These are phyloP conservation scores for Pasiphila rectangulata DNA, from an alignment of 2,888 invertebrate genomes.

Conservation along the genomic window DNA sequence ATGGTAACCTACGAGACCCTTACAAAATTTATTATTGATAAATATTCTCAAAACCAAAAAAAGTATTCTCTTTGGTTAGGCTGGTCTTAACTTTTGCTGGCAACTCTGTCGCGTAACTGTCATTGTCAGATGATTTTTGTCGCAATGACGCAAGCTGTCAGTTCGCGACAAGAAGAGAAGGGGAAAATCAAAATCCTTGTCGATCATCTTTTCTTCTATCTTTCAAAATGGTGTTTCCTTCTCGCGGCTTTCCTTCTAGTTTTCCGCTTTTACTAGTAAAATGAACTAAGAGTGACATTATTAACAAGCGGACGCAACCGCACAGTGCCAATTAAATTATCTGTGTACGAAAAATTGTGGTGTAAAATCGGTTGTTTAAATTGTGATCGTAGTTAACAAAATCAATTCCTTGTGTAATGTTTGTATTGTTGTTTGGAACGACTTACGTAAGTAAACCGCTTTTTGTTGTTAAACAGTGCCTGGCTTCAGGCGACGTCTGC, in stretches of 20 bases:
- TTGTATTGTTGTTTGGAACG: conserved; percentile 67
- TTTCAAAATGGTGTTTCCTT: conserved; percentile 76
- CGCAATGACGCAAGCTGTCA: conserved; percentile 56
- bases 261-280: conserved; percentile 57
- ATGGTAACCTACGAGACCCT: too few species aligned
- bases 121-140: conserved; percentile 43
- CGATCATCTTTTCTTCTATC: conserved; percentile 69
- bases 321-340: conserved; percentile 44
- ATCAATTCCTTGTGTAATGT: conserved; percentile 68
- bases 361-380: conserved; percentile 29
- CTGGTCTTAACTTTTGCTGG: conserved; percentile 17
- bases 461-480: conserved; percentile 57
- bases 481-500: conserved; percentile 20
- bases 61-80: not conserved
- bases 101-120: conserved; percentile 35
- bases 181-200: conserved; percentile 56
- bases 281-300: conserved; percentile 54
- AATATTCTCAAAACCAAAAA: conserved; percentile 1
- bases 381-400: conserved; percentile 40
- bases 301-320: conserved; percentile 39
- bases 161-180: conserved; percentile 51
- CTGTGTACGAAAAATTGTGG: conserved; percentile 36
- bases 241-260: conserved; percentile 70
- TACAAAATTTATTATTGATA: too few species aligned
- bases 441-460: conserved; percentile 73